Evolutionary conservation across 2,113 vertebrate species (phyloP), one percentile per base, ranked within the genome.

Genomic region (Tympanuchus pallidicinctus): DNA sequence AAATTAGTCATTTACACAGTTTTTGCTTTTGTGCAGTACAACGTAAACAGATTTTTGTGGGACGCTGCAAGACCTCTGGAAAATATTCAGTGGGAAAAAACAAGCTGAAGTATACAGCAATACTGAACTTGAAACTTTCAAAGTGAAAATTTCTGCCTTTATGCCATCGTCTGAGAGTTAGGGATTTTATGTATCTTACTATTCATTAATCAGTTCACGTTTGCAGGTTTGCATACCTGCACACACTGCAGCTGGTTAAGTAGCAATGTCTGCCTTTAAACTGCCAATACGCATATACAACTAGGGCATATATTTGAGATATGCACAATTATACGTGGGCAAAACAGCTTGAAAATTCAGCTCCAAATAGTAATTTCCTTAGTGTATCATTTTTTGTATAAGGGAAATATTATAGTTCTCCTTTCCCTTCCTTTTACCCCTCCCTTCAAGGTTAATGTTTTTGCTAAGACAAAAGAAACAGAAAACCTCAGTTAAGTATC

Each of bases 401-500:
- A 36, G 52, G 27, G 5, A 95, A 86, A 84, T 81, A 75, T 70
- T 78, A 47, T 9, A 65, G 73, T n/a, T 88, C 54, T 92, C 21
- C n/a, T 95, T 94, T 88, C 48, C 74, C 13, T 87, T 87, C 30
- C 36, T 86, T 84, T 66, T 59, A 34, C 70, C 52, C 59, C 43
- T 91, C 43, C 38, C 72, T 91, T 92, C 80, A 95, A 96, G 91
- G 86, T 96, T 96, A 94, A 81, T 79, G 52, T 72, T 95, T 95
- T 95, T 59, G 27, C 61, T 93, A 93, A 94, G 59, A 90, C 86
- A 86, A 94, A 94, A 93, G 72, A 60, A 90, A 83, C 52, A 92
- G 76, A 94, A 96, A 95, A 82, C 32, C 43, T 90, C 5, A 32
- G 1, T 48, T 90, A 72, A 71, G n/a, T 86, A 95, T 65, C 70